Base-by-base conservation (phyloP, 1,140 invertebrate species). In the Bombus soroeensis region DNA sequence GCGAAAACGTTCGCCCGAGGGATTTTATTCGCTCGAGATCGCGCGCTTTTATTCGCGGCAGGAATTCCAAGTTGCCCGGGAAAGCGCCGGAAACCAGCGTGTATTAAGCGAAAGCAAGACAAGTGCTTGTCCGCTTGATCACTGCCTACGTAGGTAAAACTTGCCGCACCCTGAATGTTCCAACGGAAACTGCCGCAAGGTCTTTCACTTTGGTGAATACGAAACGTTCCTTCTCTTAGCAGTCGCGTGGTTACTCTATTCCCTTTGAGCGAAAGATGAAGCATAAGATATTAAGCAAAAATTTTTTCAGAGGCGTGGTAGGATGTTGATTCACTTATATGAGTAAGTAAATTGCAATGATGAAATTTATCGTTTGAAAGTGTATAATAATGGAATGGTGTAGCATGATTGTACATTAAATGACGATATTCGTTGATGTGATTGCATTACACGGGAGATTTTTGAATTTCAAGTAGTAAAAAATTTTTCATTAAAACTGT, bases 61-160 rank as follows among this genome's bases (percentile, higher is more conserved):
- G 41, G 71, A 88, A 88, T 82, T 86, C 80, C 84, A 70, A 80
- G 85, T 70, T 80, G 9, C 28, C 22, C 28, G 62, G 73, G 34
- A 75, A 64, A 71, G 71, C 62, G 57, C 47, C 71, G 43, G 34
- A 28, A 88, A 41, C 47, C 47, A 18, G 6, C 47, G 47, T 53
- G 47, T 53, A 53, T 53, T 53, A 53, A 53, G 47, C 43, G 37
- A 79, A 73, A 34, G 47, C 53, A 22, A 74, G 53, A 83, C 75
- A 71, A 80, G n/a, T 47, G 57, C 59, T 37, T 47, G 81, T 82
- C 71, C 70, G 34, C n/a, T 81, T 43, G 79, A 73, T 81, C 70
- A 32, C 47, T 73, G 68, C 43, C 66, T 70, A 53, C 70, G 18
- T n/a, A 53, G 47, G 47, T 53, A 41, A 80, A 80, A 80, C 41